Evolutionary conservation across 1,140 invertebrate species (phyloP).

Genomic region (Drosophila santomea): DNA sequence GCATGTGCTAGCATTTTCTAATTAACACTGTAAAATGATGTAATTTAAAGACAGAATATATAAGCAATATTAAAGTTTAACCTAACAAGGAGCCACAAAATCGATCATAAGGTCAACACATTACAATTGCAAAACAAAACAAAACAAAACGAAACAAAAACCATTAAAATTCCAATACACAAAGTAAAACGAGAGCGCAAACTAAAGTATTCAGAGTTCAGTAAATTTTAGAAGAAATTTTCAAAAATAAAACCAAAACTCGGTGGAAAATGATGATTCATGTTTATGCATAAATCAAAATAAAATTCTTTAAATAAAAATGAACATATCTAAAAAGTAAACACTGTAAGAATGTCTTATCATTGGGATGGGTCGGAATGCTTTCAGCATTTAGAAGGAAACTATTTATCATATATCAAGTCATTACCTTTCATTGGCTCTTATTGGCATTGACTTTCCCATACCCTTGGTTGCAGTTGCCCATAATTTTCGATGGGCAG

Average conservation of each 20-base stretch:
- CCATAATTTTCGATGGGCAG: conserved; percentile 6
- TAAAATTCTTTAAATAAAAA: conserved; percentile 82
- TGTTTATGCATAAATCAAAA: conserved; percentile 78
- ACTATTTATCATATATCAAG: background rate
- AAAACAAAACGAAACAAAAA: conserved; percentile 13
- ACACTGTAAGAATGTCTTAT: background rate
- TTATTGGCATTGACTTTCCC: conserved; percentile 37
- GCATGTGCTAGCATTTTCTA: conserved; percentile 66
- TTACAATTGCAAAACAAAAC: conserved; percentile 32
- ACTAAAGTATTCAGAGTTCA: conserved; percentile 64
- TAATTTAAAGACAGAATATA: conserved; percentile 72
- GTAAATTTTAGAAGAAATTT: conserved; percentile 76
- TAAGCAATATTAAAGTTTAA: conserved; percentile 82
- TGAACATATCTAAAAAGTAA: conserved; percentile 81
- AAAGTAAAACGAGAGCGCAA: conserved; percentile 53
- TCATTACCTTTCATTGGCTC: conserved; percentile 32
- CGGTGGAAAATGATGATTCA: conserved; percentile 52
- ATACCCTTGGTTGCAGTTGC: conserved; percentile 12
- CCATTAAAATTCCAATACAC: conserved; percentile 53
- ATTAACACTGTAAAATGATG: conserved; percentile 77
- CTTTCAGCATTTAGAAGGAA: background rate
- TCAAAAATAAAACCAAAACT: conserved; percentile 29
- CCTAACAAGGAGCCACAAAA: conserved; percentile 49
- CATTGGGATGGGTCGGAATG: background rate
- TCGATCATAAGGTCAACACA: conserved; percentile 42